Conservation (phyloP, 1,140 invertebrate species). For the Cepaea nemoralis region DNA sequence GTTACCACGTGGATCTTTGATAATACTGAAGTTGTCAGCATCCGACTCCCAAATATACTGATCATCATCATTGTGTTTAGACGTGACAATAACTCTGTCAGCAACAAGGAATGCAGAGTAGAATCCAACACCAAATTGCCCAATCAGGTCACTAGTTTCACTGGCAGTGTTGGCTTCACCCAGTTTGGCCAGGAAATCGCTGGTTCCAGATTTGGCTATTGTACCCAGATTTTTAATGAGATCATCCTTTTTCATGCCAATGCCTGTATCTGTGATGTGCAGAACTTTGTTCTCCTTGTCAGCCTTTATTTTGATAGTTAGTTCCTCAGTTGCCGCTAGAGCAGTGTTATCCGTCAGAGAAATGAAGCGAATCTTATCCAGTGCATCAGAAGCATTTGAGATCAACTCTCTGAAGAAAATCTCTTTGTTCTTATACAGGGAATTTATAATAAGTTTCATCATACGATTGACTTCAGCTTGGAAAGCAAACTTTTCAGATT, state of each 20-base stretch:
- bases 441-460: slow-evolving; percentile 99
- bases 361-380: slow-evolving; percentile 66
- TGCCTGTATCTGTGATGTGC: slow-evolving; percentile 95
- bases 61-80: slow-evolving; percentile 94
- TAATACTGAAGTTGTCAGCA: slow-evolving; percentile 87
- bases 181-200: slow-evolving; percentile 97
- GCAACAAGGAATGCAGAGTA: slow-evolving; percentile 92
- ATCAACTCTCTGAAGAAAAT: slow-evolving; percentile 98
- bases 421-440: slow-evolving; percentile 99
- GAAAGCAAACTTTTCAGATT: slow-evolving; percentile 84
- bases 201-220: slow-evolving; percentile 99
- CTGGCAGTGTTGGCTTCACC: slow-evolving; percentile 85
- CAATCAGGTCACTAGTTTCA: slow-evolving; percentile 73
- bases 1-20: slow-evolving; percentile 92
- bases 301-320: slow-evolving; percentile 86
- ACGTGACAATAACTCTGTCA: slow-evolving; percentile 81
- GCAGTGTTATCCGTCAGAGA: slow-evolving; percentile 88
- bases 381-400: slow-evolving; percentile 87
- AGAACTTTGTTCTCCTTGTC: slow-evolving; percentile 95
- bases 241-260: slow-evolving; percentile 97
- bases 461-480: slow-evolving; percentile 94
- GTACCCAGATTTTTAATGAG: slow-evolving; percentile 97
- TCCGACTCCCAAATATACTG: slow-evolving; percentile 98
- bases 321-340: slow-evolving; percentile 87
- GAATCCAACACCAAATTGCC: slow-evolving; percentile 97